phyloP scores from a whole-genome alignment of 2,113 vertebrate genomes.

The Caloenas nicobarica region DNA sequence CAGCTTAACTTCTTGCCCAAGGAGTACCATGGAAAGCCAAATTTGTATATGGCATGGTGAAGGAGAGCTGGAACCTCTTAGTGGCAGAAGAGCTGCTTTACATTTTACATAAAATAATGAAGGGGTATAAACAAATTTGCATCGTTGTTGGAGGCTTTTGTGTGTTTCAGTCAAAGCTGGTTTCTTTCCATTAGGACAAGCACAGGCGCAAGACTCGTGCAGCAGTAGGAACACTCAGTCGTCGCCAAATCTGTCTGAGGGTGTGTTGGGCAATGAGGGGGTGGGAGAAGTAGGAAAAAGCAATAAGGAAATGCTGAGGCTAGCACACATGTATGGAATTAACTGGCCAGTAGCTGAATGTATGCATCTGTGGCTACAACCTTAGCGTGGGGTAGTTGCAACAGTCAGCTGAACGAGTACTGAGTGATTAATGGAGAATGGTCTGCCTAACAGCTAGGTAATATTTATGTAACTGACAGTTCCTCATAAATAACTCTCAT shows the following conservation, averaged over 20 bases:
- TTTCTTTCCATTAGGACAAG: background rate
- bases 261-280: background rate
- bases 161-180: background rate
- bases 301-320: background rate
- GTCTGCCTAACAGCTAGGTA: background rate
- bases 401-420: background rate
- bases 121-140: background rate
- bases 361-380: background rate
- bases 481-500: slow-evolving; percentile 22
- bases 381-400: fast-evolving
- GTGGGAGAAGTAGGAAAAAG: slow-evolving; percentile 47
- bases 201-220: background rate
- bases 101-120: background rate
- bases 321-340: background rate
- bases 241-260: background rate
- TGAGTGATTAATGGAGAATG: background rate
- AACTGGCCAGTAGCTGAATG: background rate
- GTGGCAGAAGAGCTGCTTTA: background rate
- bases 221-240: background rate
- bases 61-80: background rate
- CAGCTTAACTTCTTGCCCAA: background rate
- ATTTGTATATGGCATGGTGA: fast-evolving
- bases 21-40: background rate
- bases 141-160: background rate
- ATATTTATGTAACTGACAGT: slow-evolving; percentile 19